Base-by-base conservation (phyloP, 2,113 vertebrate genomes). In the Boleophthalmus pectinirostris region DNA sequence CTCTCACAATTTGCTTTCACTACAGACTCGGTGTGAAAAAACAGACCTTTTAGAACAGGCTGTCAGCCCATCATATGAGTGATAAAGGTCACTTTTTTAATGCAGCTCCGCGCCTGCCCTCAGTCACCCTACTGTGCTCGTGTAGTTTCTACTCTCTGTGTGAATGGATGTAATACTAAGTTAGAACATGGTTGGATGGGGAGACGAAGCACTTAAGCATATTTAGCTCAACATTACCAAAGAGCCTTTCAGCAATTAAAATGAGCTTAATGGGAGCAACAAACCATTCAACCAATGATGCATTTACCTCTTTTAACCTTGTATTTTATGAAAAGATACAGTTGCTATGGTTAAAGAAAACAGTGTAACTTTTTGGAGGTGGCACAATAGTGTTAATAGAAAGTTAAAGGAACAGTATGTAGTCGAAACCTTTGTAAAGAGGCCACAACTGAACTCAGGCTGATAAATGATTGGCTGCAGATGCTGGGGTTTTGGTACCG, bases 1-100 rank as follows among this genome's bases (percentile, higher is more conserved):
- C 65, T 87, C 43, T 74, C 77, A 85, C 70, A 74, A 86, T 46
- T 67, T 68, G 2, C 4, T 61, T 70, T 61, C n/a, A 64, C 24
- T 5, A 69, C 51, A 61, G 23, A 63, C 49, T 63, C 35, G 14
- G 53, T 38, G 33, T 12, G 20, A 10, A 58, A 43, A 35, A 47
- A 29, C 4, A 29, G 5, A 70, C 5, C 23, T 38, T 80, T 57
- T 68, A 46, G 20, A 20, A 23, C 33, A 21, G 18, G 47, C 1
- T 21, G 21, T 29, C 60, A 70, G 5, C 9, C 46, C 56, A 43
- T 57, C 29, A 57, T 51, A 16, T 33, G 57, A 43, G 56, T 65
- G 46, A 33, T 69, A 38, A 71, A 67, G 14, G 60, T 60, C 33
- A 49, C 70, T 71, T n/a, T 21, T 25, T 24, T 43, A 14, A 74